Conservation (phyloP, 2,113 vertebrate genomes). For the Dermatemys mawii region DNA sequence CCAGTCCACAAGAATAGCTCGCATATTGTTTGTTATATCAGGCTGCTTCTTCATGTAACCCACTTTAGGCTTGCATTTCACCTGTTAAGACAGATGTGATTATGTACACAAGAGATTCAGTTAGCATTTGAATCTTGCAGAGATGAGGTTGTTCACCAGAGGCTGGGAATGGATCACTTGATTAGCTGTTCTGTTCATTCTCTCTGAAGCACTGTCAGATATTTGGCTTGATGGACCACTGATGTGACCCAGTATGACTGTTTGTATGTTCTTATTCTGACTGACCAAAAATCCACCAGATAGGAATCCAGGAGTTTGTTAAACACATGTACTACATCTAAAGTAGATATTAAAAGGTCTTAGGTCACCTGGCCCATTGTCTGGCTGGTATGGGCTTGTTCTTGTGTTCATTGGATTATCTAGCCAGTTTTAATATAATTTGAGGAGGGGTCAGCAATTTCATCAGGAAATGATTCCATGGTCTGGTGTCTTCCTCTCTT, state of each 20-base stretch:
- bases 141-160: background rate
- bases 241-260: too few species aligned
- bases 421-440: background rate
- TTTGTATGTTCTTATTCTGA: background rate
- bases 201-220: background rate
- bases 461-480: background rate
- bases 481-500: background rate
- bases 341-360: background rate
- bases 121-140: background rate
- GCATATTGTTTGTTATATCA: conserved; percentile 96
- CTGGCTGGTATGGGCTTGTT: background rate
- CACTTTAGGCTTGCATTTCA: conserved; percentile 91
- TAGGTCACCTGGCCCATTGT: background rate
- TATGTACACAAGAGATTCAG: background rate
- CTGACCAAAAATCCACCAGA: background rate
- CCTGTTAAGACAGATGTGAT: conserved; percentile 66
- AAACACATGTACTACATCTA: background rate
- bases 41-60: conserved; percentile 98
- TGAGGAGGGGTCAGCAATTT: background rate
- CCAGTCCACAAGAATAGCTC: conserved; percentile 98
- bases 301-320: background rate
- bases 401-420: background rate
- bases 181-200: too few species aligned
- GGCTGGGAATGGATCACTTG: background rate
- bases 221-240: too few species aligned